Conservation (phyloP, 2,797 vertebrate genomes). For the Moxostoma hubbsi region DNA sequence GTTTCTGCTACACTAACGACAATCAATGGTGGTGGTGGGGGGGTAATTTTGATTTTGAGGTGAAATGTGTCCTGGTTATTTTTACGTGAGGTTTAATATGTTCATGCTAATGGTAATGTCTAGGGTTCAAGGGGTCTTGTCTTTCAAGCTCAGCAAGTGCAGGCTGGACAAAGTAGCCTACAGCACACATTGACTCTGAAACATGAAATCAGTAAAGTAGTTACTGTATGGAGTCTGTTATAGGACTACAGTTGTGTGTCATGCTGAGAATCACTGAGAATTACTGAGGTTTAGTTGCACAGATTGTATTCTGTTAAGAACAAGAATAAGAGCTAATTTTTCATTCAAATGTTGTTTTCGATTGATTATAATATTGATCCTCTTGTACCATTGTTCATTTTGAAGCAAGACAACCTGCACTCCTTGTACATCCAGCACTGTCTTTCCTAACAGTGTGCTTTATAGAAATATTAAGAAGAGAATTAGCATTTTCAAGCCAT, state of each 20-base stretch:
- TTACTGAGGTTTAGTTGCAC: no score
- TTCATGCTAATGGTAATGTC: neutral
- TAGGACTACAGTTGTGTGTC: neutral
- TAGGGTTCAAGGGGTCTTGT: neutral
- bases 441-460: neutral
- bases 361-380: neutral
- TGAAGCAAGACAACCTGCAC: neutral
- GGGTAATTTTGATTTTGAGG: neutral
- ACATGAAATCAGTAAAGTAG: neutral
- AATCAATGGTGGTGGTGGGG: no score
- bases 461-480: no score
- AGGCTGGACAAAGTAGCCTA: neutral
- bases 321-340: neutral
- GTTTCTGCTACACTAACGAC: no score
- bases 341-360: neutral
- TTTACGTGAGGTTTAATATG: no score
- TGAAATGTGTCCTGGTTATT: neutral
- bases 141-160: neutral
- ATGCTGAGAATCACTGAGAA: neutral
- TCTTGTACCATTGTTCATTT: neutral
- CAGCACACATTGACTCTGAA: neutral
- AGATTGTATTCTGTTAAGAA: no score
- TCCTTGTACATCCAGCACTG: neutral
- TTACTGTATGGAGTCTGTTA: neutral
- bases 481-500: no score